Percentiles rank a stretch among this genome's conserved stretches.
Conservation (phyloP, 2,888 invertebrate genomes). For the Lithophane leautieri region DNA sequence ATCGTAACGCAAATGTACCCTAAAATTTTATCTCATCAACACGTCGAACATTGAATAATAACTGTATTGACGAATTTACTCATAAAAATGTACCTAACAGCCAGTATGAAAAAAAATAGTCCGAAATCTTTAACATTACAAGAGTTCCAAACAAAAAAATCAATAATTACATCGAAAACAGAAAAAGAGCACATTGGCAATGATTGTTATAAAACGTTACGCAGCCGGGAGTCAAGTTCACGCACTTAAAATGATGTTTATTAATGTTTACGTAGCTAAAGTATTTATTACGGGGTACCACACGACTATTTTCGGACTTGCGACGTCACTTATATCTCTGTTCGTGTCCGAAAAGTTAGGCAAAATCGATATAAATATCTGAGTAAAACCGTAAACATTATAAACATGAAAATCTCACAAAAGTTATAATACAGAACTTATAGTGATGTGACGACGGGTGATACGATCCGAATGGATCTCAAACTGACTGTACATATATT, state of each 20-base stretch:
- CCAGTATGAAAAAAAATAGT: neutral
- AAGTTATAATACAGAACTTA: constrained; percentile 19
- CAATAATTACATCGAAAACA: neutral
- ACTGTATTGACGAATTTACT: neutral
- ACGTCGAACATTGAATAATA: no score
- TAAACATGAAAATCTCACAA: constrained; percentile 21
- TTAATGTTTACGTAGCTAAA: constrained; percentile 18
- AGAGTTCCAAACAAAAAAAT: neutral
- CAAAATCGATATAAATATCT: neutral
- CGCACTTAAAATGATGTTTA: constrained; percentile 16
- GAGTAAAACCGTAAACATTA: constrained; percentile 11
- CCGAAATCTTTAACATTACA: neutral
- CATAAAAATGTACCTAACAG: constrained; percentile 1
- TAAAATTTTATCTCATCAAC: neutral
- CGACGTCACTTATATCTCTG: no score
- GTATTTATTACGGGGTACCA: neutral
- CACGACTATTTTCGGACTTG: neutral
- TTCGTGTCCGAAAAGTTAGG: neutral
- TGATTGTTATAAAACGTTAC: constrained; percentile 38
- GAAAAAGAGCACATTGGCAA: constrained; percentile 21
- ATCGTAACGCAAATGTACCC: neutral
- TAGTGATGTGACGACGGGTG: constrained; percentile 45
- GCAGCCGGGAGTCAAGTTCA: constrained; percentile 47
- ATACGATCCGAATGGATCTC: constrained; percentile 60
- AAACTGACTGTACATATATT: constrained; percentile 68